Evolutionary conservation across 2,113 vertebrate species (phyloP).

Genomic region (Bubalus kerabau): DNA sequence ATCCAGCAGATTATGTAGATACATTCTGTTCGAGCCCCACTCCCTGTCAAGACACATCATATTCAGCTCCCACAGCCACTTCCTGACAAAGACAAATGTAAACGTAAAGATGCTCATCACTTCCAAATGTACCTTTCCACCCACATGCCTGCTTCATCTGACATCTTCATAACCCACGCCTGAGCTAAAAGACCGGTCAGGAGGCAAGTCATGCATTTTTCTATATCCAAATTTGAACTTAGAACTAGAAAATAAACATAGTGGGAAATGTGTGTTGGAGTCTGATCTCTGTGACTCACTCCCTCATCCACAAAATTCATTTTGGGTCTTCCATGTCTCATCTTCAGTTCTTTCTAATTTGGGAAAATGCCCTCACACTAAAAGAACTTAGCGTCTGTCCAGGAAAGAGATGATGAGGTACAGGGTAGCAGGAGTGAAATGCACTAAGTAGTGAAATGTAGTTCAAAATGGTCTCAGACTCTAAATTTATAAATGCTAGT

Average conservation of each 20-base stretch:
- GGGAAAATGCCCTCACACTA: not conserved
- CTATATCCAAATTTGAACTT: slow-evolving; percentile 3
- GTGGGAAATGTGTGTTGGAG: not conserved
- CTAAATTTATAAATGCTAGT: not conserved
- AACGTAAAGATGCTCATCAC: not conserved
- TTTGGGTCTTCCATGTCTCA: not conserved
- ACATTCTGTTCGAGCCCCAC: not conserved
- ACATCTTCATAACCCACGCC: not conserved
- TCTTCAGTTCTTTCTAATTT: slow-evolving; percentile 23
- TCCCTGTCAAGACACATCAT: not conserved
- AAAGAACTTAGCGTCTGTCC: not conserved
- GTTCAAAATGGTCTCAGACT: not conserved
- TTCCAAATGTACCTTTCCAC: not conserved
- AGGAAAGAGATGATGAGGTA: not conserved
- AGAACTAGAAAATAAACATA: slow-evolving; percentile 15
- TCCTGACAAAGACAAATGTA: not conserved
- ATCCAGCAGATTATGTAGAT: not conserved
- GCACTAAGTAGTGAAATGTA: not conserved
- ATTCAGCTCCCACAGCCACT: not conserved
- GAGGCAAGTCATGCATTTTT: not conserved
- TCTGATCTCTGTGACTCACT: slow-evolving; percentile 27
- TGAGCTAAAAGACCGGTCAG: not conserved
- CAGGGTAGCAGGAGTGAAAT: not conserved
- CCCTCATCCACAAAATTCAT: not conserved
- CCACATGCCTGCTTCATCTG: not conserved